Evolutionary conservation across 2,888 invertebrate species (phyloP), one percentile per base, ranked within the genome.

Genomic region (Drosophila differens): DNA sequence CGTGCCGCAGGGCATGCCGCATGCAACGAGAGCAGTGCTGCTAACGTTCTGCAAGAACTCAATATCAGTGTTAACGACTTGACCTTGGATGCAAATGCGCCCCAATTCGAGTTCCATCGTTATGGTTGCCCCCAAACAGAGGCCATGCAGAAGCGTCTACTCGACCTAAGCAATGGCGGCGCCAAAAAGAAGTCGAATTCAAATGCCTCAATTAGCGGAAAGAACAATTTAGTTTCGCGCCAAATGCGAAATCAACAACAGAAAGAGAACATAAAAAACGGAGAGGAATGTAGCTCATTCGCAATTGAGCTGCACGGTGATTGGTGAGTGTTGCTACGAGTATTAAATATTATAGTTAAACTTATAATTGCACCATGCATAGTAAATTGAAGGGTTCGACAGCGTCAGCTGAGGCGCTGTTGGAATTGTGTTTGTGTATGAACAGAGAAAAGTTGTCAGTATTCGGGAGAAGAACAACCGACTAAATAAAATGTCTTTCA

Each of bases 81-180:
- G 3, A 32, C 53, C 6, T 59, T 88, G 25, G 51, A 70, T 16
- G 14, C 37, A 10, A 52, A 25, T 44, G 60, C 53, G 0, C 83
- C 83, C 0, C 2, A 35, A 33, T 80, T 90, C 3, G 85, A 85
- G 19, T 88, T 88, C 32, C 85, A 88, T 57, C 68, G 74, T 33
- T 57, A 64, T 54, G 67, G 59, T 0, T 89, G 83, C 57, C 3
- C 25, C 12, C 59, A 79, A 9, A 10, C 53, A 4, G 7, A 33
- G 3, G 0, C 4, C 12, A 22, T 74, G n/a, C 28, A 25, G 2
- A 61, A 55, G 25, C 51, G 32, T 5, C 9, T 44, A 19, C 0
- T 14, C 7, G 7, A 3, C 12, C 10, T 0, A 0, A 7, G 5
- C 10, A 32, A 62, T 5, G 3, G 22, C 9, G 28, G 22, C 14